phyloP scores from a whole-genome alignment of 2,888 invertebrate genomes.

The Microdon myrmicae region DNA sequence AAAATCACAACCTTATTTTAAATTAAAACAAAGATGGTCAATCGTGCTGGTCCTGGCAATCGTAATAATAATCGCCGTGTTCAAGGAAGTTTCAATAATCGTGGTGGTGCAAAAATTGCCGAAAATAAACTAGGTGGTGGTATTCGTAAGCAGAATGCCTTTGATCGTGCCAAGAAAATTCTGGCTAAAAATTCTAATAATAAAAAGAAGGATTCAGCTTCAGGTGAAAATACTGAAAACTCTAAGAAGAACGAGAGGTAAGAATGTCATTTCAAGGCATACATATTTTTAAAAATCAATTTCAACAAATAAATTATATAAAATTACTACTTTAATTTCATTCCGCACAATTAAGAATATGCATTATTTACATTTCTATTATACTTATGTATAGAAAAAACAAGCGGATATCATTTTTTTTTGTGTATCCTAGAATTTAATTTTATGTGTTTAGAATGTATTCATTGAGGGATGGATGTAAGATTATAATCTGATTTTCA shows the following conservation, averaged over 20 bases:
- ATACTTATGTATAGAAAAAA: constrained; percentile 34
- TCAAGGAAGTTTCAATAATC: constrained; percentile 67
- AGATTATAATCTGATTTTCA: constrained; percentile 33
- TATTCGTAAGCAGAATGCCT: constrained; percentile 68
- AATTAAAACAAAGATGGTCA: constrained; percentile 63
- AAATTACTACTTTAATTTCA: constrained; percentile 55
- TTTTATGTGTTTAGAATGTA: too few species aligned
- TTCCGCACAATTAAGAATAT: constrained; percentile 40
- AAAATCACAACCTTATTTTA: constrained; percentile 4
- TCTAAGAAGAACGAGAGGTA: constrained; percentile 67
- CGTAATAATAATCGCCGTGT: constrained; percentile 59
- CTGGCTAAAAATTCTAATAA: constrained; percentile 68
- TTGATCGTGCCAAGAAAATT: constrained; percentile 68
- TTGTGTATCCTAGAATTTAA: constrained; percentile 34
- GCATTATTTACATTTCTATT: constrained; percentile 37
- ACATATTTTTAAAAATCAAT: constrained; percentile 56
- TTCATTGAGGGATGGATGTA: constrained; percentile 47
- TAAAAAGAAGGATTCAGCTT: constrained; percentile 68
- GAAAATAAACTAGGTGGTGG: constrained; percentile 66
- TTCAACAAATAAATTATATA: constrained; percentile 55
- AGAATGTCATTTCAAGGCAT: constrained; percentile 58
- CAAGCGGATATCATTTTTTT: constrained; percentile 23
- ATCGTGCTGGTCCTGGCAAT: constrained; percentile 66
- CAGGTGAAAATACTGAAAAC: constrained; percentile 64
- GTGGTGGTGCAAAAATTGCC: constrained; percentile 64